Evolutionary conservation across 2,888 invertebrate genomes (phyloP), one percentile per base, ranked within the genome.

Genomic region (Stenchaetothrips biformis): DNA sequence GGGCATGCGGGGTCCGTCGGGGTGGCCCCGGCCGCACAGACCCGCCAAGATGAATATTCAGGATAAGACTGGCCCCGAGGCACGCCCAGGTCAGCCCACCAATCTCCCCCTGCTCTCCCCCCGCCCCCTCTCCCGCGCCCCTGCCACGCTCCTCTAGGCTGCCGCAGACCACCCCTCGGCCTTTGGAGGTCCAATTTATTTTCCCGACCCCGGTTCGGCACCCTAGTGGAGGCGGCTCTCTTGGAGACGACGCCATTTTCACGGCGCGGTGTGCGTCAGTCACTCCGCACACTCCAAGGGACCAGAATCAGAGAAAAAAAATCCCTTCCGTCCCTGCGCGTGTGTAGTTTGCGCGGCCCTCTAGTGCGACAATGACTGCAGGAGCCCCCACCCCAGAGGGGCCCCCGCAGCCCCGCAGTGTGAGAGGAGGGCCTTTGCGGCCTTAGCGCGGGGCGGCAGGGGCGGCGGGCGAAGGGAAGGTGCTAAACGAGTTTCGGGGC

Each of bases 21-120:
- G 37, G 37, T 4, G 37, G 37, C 37, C 37, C n/a, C n/a, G n/a
- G n/a, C n/a, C 37, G 37, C 37, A 74, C n/a, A n/a, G n/a, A n/a
- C n/a, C n/a, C n/a, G n/a, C 67, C 67, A 74, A 74, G 67, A 74
- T 74, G 67, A 74, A 74, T 74, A 74, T 74, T 74, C 67, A 74
- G 67, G 67, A 74, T 74, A 74, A 74, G 67, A 74, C 67, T 74
- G 18, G 37, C 37, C 37, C 37, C 37, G 53, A 53, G 67, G 21
- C 21, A 74, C 25, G 67, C 37, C 67, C 67, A 74, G 67, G 67
- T 74, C 67, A 74, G 67, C 67, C 21, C 11, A 21, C 67, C 67
- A 74, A 74, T 74, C 67, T 74, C 67, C 25, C 67, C 25, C 67
- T n/a, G 21, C 67, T 67, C 67, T 74, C 25, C 25, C 25, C 11